Percentiles rank a stretch among this genome's conserved stretches.
phyloP scores from a whole-genome alignment of 2,888 invertebrate species.

The Entomobrya multifasciata region DNA sequence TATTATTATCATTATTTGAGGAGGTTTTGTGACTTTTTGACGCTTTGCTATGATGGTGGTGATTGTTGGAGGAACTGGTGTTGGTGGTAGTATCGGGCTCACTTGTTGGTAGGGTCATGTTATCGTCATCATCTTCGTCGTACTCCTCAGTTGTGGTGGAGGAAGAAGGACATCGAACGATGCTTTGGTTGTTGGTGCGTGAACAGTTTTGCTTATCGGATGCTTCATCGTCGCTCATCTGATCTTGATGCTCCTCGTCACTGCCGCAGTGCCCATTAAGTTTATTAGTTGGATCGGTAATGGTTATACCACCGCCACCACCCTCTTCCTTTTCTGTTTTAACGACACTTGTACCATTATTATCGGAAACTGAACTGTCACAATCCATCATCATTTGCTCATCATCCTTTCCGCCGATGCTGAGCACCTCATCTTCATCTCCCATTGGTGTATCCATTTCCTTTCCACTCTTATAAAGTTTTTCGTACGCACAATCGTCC shows the following conservation, averaged over 20 bases:
- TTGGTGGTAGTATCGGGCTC: constrained; percentile 45
- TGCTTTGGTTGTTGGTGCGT: constrained; percentile 1
- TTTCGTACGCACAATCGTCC: constrained; percentile 67
- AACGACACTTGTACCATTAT: constrained; percentile 44
- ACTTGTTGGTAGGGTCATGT: constrained; percentile 48
- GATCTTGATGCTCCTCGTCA: constrained; percentile 53
- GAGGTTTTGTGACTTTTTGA: constrained; percentile 55
- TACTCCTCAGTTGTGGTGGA: constrained; percentile 41
- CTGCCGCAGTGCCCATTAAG: constrained; percentile 53
- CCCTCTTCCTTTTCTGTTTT: constrained; percentile 58
- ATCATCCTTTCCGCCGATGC: constrained; percentile 78
- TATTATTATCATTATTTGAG: constrained; percentile 33
- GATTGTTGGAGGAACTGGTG: constrained; percentile 25
- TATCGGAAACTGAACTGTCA: constrained; percentile 76
- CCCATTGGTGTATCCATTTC: constrained; percentile 63
- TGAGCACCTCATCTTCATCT: constrained; percentile 77
- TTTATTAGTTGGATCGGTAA: constrained; percentile 46
- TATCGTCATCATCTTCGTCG: constrained; percentile 64
- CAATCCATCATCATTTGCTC: constrained; percentile 78
- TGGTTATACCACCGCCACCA: background rate
- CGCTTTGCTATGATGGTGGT: constrained; percentile 41
- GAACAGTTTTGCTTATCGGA: constrained; percentile 36
- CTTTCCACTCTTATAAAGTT: constrained; percentile 71
- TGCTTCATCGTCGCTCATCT: constrained; percentile 34
- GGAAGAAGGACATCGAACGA: constrained; percentile 53